Percentiles rank a stretch among this genome's conserved stretches.
Conservation (phyloP, 2,888 invertebrate genomes). For the Aplocera efformata region DNA sequence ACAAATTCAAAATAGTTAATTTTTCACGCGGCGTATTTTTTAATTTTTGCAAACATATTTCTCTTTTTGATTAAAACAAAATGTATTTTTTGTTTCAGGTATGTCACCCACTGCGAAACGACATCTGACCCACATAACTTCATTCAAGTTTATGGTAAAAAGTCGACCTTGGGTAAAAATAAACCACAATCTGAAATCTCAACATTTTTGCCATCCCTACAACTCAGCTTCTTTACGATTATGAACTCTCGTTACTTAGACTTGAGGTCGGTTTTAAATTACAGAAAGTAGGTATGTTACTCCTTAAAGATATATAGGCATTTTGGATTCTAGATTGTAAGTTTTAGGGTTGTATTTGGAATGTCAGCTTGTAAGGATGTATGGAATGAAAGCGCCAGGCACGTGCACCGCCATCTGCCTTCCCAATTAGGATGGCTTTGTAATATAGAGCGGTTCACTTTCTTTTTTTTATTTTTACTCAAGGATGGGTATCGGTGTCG, state of each 20-base stretch:
- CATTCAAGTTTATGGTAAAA: conserved; percentile 21
- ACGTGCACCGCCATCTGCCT: conserved; percentile 50
- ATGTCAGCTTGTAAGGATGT: conserved; percentile 1
- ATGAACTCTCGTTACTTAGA: neutral
- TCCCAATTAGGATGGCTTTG: conserved; percentile 46
- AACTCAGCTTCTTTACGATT: neutral
- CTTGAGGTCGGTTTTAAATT: conserved; percentile 6
- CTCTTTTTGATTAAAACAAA: too few relatives aligned
- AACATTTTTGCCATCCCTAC: conserved; percentile 17
- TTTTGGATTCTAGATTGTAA: conserved; percentile 1
- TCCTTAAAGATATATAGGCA: neutral
- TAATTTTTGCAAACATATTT: too few relatives aligned
- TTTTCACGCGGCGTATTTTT: too few relatives aligned
- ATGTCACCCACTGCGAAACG: conserved; percentile 19
- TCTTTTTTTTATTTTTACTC: conserved; percentile 15
- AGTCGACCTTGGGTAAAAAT: conserved; percentile 32
- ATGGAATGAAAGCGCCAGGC: conserved; percentile 27
- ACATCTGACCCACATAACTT: conserved; percentile 27
- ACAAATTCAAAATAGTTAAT: too few relatives aligned
- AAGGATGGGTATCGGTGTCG: conserved; percentile 17
- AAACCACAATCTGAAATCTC: conserved; percentile 25
- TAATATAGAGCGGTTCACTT: conserved; percentile 25
- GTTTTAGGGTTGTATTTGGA: conserved; percentile 12
- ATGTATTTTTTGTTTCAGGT: conserved; percentile 42
- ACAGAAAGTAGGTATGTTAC: neutral